Base-by-base conservation (phyloP, 2,888 invertebrate genomes). In the Drosophila testacea region DNA sequence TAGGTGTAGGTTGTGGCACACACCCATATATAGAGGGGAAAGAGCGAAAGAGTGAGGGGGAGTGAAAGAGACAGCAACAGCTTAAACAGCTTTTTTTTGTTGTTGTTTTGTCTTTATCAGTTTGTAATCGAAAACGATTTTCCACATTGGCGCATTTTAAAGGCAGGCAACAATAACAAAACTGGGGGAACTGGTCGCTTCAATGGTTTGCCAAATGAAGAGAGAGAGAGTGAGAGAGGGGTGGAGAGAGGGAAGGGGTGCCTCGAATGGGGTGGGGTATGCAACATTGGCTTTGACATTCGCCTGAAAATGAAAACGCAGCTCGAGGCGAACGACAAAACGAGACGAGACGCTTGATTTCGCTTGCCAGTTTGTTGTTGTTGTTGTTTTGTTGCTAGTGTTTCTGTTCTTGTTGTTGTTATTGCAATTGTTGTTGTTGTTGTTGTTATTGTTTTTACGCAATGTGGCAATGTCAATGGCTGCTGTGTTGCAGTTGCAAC, bases 141-240 rank as follows among this genome's bases (percentile, higher is more conserved):
- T 78, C 81, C 74, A 81, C 81, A 77, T 81, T 81, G 81, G 50
- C 81, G 81, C 81, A 73, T 76, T 78, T 72, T n/a, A 41, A 22
- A 16, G 44, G 51, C 16, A 44, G 11, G 28, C 34, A 56, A 38
- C 4, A 32, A 22, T 22, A 39, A 28, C 11, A 16, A 4, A 46
- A 50, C 27, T 27, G 36, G 36, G 22, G 34, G 6, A 16, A 55
- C 52, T 72, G 73, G 47, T 36, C 59, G 73, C 73, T 61, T 72
- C 60, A 72, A 32, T 72, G 61, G 60, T 44, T 44, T 72, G 50
- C 52, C 36, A 36, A n/a, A n/a, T 28, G 38, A 38, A 22, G 9
- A 7, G 51, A 1, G 42, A 13, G 28, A 11, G 6, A 34, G 4
- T 9, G 34, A 51, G 27, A 11, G 13, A 16, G 22, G 4, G n/a